phyloP scores from a whole-genome alignment of 2,113 vertebrate genomes.

The Melanocharis versteri region DNA sequence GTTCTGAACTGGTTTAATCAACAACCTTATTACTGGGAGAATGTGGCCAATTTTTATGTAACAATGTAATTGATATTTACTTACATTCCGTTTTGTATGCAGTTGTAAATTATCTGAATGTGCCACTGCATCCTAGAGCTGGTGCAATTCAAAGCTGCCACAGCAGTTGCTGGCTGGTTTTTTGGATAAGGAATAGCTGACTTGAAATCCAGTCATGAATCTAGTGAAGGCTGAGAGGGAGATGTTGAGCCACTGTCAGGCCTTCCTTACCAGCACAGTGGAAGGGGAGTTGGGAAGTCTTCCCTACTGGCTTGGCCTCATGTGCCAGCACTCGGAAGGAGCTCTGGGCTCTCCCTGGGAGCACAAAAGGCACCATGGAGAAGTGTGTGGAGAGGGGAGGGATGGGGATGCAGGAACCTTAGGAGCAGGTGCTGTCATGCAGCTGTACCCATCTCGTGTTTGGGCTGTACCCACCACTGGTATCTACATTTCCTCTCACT shows the following conservation, averaged over 20 bases:
- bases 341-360: not conserved
- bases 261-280: not conserved
- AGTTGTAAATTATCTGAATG: not conserved
- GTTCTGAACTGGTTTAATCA: not conserved
- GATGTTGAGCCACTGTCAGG: not conserved
- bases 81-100: not conserved
- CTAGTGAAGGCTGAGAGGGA: not conserved
- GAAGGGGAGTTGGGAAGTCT: not conserved
- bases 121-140: not conserved
- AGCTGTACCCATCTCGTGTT: accelerated
- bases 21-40: not conserved
- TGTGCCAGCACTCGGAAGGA: not conserved
- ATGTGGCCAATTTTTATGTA: not conserved
- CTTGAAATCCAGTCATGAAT: not conserved
- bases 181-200: not conserved
- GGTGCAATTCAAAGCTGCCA: not conserved
- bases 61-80: not conserved
- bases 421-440: not conserved
- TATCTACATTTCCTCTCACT: not conserved
- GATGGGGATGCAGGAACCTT: not conserved
- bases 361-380: not conserved
- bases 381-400: not conserved
- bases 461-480: not conserved
- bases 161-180: not conserved
- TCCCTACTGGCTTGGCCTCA: not conserved